A percentile compares a stretch with the other conserved stretches of the same genome.
phyloP scores from a whole-genome alignment of 1,140 invertebrate genomes.

The Formica selysi region DNA sequence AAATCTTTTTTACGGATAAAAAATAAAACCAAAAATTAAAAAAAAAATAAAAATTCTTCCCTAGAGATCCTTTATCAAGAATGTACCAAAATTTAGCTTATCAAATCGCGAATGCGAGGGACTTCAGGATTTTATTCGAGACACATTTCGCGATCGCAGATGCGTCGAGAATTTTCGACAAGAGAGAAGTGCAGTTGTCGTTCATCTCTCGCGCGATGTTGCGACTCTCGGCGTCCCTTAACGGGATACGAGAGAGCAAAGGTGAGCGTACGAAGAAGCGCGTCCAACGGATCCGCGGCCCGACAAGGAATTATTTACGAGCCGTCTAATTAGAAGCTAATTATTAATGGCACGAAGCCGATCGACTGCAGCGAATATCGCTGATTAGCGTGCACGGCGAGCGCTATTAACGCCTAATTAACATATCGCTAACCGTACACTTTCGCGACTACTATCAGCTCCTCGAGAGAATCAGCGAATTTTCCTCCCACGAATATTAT shows the following conservation, averaged over 20 bases:
- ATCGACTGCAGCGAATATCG: slow-evolving; percentile 8
- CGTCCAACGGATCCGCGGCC: slow-evolving; percentile 38
- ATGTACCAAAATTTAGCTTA: background rate
- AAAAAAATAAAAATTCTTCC: too few relatives aligned
- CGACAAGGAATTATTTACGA: slow-evolving; percentile 61
- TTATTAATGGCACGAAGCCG: slow-evolving; percentile 58
- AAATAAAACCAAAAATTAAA: too few relatives aligned
- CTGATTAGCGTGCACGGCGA: slow-evolving; percentile 43
- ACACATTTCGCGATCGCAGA: background rate
- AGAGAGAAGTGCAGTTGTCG: slow-evolving; percentile 24
- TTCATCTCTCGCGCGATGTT: slow-evolving; percentile 29
- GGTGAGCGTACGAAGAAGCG: slow-evolving; percentile 58
- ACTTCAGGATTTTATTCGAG: background rate
- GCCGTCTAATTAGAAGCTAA: slow-evolving; percentile 55
- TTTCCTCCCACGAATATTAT: background rate
- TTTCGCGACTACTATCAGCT: background rate
- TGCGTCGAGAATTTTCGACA: slow-evolving; percentile 27
- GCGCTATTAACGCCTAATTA: slow-evolving; percentile 51
- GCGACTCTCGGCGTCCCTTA: slow-evolving; percentile 47
- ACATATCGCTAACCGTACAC: slow-evolving; percentile 19
- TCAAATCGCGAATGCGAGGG: background rate
- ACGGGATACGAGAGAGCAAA: slow-evolving; percentile 47
- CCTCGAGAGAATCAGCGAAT: background rate
- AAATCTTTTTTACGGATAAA: background rate
- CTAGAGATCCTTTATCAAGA: background rate